Evolutionary conservation across 2,888 invertebrate genomes (phyloP).

Genomic region (Microctonus hyperodae): DNA sequence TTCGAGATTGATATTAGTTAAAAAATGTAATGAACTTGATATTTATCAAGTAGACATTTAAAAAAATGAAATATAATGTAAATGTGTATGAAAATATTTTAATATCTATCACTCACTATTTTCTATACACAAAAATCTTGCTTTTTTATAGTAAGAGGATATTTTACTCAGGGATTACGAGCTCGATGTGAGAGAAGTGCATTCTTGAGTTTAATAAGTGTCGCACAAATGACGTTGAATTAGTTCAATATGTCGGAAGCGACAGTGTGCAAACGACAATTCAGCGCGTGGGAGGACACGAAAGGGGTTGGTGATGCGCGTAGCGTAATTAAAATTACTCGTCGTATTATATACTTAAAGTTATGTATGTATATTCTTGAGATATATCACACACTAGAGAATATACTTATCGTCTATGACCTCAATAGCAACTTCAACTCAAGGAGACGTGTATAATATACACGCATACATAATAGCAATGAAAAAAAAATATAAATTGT

Average conservation of each 20-base stretch:
- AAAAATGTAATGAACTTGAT: neutral
- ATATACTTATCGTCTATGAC: neutral
- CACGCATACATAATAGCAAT: neutral
- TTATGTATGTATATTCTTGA: slow-evolving; percentile 23
- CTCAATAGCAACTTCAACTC: slow-evolving; percentile 6
- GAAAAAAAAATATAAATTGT: neutral
- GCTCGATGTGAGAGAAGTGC: slow-evolving; percentile 42
- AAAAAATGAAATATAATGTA: no score
- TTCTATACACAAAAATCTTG: neutral
- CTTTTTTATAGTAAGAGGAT: slow-evolving; percentile 34
- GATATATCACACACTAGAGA: neutral
- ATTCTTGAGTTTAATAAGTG: slow-evolving; percentile 60
- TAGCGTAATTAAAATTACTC: slow-evolving; percentile 59
- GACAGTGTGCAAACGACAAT: slow-evolving; percentile 30
- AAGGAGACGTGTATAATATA: neutral
- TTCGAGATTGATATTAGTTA: no score
- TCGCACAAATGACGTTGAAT: slow-evolving; percentile 57
- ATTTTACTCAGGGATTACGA: slow-evolving; percentile 44
- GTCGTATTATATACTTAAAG: slow-evolving; percentile 53
- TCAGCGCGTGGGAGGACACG: slow-evolving; percentile 37
- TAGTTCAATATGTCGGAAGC: slow-evolving; percentile 56
- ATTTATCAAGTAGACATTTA: neutral
- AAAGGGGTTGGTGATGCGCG: slow-evolving; percentile 33
- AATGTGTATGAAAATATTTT: neutral
- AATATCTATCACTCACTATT: neutral